Base-by-base conservation (phyloP, 2,888 invertebrate species). In the Crematogaster levior region DNA sequence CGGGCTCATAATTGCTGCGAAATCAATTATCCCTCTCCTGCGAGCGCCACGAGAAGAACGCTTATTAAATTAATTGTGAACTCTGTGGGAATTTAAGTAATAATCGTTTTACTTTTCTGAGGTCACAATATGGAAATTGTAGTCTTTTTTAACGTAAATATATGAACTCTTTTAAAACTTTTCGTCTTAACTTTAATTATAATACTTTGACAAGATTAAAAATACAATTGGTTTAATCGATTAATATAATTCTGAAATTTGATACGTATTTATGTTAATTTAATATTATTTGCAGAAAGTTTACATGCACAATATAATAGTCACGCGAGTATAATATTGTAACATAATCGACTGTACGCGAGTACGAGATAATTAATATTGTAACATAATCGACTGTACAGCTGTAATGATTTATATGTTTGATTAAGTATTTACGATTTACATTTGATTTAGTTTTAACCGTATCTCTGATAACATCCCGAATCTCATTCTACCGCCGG, bases 21-120 rank as follows among this genome's bases (percentile, higher is more conserved):
- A 79, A 79, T 79, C 70, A 79, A 79, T 79, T 79, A 56, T 70
- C 43, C 27, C 70, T 70, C 40, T 43, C 18, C 37, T 3, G 56
- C 43, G 21, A 30, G 40, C 43, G 27, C 40, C 21, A 30, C 21
- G 37, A 43, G 21, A 73, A 30, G 77, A 53, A 77, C 30, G 53
- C 77, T 77, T 56, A 77, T 77, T 77, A 77, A 68, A 77, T 68
- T 77, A 77, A 77, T 77, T 68, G 53, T 77, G 43, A 21, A 21
- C 24, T 75, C 43, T 30, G 40, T 43, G 77, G 70, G 53, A 77
- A 68, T 77, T 77, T 56, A 53, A 68, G 53, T 68, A 43, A 68
- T 53, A 30, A 77, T 43, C 18, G 21, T 77, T 66, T 37, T 48
- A 75, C 5, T 43, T 30, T 21, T 18, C 6, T 34, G 43, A 77